Evolutionary conservation across 2,888 invertebrate genomes (phyloP).

Genomic region (Hirtodrosophila duncani): DNA sequence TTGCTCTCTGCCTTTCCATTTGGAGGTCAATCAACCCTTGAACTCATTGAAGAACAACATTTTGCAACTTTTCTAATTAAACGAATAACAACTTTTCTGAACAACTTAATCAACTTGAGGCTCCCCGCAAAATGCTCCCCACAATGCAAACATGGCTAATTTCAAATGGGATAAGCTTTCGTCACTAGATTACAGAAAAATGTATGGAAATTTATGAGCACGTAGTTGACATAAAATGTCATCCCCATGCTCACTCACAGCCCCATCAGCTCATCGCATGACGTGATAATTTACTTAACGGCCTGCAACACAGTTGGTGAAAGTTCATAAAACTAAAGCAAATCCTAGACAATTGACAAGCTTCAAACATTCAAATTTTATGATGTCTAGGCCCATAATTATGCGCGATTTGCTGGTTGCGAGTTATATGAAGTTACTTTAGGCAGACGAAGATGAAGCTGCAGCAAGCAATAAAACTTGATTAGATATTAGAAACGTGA

Average conservation of each 20-base stretch:
- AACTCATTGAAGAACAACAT: neutral
- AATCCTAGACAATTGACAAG: constrained; percentile 43
- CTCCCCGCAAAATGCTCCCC: neutral
- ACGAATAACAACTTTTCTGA: constrained; percentile 30
- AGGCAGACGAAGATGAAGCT: neutral
- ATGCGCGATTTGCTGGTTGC: constrained; percentile 40
- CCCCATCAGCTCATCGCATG: constrained; percentile 20
- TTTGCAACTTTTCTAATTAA: constrained; percentile 62
- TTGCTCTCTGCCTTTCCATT: constrained; percentile 7
- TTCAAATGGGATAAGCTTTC: constrained; percentile 42
- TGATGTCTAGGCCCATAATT: constrained; percentile 60
- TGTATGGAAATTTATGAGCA: constrained; percentile 60
- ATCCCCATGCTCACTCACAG: no score
- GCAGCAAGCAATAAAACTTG: constrained; percentile 13
- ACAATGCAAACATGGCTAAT: constrained; percentile 6
- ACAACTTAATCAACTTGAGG: constrained; percentile 38
- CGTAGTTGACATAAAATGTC: constrained; percentile 57
- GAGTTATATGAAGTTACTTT: neutral
- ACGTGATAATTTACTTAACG: constrained; percentile 56
- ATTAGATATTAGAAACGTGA: neutral
- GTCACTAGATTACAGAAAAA: constrained; percentile 25
- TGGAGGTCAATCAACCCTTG: constrained; percentile 37
- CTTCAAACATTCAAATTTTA: constrained; percentile 56
- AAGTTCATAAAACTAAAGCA: constrained; percentile 13
- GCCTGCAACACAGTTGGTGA: constrained; percentile 6